These are phyloP conservation scores for Rhyacophila evoluta DNA, from an alignment of 2,888 invertebrate species.

Conservation along the genomic window DNA sequence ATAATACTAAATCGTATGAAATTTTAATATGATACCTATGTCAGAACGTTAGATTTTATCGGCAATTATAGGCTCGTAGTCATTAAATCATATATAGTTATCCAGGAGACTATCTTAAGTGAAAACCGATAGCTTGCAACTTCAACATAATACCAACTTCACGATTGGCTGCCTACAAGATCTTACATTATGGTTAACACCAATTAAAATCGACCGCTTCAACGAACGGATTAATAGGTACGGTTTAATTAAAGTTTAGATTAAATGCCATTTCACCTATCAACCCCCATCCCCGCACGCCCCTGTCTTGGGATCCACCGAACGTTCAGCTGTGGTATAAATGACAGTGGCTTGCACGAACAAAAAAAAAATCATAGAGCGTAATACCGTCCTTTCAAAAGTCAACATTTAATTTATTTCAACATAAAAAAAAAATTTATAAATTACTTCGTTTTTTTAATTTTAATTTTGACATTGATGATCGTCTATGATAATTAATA, in stretches of 20 bases:
- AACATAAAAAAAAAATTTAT: too few species aligned
- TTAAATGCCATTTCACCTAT: constrained; percentile 13
- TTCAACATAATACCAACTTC: background rate
- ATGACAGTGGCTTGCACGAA: background rate
- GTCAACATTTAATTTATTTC: too few species aligned
- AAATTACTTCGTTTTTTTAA: too few species aligned
- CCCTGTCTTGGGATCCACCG: background rate
- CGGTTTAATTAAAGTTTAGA: constrained; percentile 41
- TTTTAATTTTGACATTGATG: too few species aligned
- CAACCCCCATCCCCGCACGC: background rate
- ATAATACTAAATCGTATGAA: too few species aligned
- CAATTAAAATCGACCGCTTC: constrained; percentile 52
- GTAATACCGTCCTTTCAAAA: too few species aligned
- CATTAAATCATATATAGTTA: background rate
- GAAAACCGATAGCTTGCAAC: constrained; percentile 29
- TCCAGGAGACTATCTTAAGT: constrained; percentile 16
- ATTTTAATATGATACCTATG: too few species aligned
- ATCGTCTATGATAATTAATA: too few species aligned
- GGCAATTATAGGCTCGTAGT: too few species aligned
- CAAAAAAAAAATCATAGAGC: too few species aligned
- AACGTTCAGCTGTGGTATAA: background rate
- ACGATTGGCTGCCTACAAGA: constrained; percentile 17
- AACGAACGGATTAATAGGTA: constrained; percentile 46
- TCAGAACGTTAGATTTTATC: too few species aligned
- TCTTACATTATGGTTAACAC: constrained; percentile 40